Evolutionary conservation across 1,140 invertebrate genomes (phyloP).

Genomic region (Cyclina sinensis): DNA sequence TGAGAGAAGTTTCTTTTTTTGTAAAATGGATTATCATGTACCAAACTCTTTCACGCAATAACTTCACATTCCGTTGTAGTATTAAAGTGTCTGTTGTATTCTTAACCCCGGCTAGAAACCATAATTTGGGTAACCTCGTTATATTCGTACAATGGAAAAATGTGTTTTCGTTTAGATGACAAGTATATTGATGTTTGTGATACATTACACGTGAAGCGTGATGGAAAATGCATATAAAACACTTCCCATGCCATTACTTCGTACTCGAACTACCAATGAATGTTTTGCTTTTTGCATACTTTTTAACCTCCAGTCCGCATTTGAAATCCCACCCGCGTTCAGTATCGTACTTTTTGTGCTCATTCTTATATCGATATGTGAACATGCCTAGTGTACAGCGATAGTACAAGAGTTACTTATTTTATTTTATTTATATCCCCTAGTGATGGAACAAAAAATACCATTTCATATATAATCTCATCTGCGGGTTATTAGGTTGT

Average conservation of each 20-base stretch:
- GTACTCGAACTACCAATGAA: too few species aligned
- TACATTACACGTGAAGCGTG: background rate
- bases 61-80: background rate
- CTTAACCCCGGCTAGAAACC: background rate
- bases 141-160: background rate
- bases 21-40: slow-evolving; percentile 2
- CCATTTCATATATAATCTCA: too few species aligned
- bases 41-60: background rate
- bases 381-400: too few species aligned
- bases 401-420: too few species aligned
- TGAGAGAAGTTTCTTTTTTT: background rate
- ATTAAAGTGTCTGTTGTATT: background rate
- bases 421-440: too few species aligned
- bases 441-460: too few species aligned
- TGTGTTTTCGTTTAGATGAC: background rate
- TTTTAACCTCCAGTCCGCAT: too few species aligned
- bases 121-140: background rate
- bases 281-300: too few species aligned
- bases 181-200: background rate
- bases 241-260: background rate
- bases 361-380: too few species aligned
- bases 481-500: too few species aligned
- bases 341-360: too few species aligned
- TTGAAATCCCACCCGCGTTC: too few species aligned
- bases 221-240: background rate